Evolutionary conservation across 2,797 vertebrate species (phyloP), one percentile per base, ranked within the genome.

Genomic region (Epinephelus coioides): DNA sequence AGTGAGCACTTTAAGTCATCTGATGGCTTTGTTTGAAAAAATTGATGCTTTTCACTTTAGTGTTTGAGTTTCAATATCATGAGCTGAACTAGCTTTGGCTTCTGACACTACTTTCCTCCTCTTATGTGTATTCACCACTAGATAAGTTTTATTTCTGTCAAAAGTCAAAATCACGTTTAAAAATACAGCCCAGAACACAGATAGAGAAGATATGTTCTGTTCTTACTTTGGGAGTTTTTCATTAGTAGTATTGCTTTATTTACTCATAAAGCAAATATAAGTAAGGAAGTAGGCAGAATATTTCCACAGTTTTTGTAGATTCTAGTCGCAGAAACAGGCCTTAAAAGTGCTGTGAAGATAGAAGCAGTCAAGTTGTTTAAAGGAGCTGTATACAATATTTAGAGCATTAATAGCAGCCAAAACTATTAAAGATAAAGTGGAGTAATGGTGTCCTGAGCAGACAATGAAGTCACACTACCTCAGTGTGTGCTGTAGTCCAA

Each of bases 121-220:
- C 18, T 60, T 60, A 38, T 38, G 17, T 50, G 30, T 23, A 18
- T 60, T 40, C 30, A 50, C 30, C 27, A 50, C 19, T 38, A 63
- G 59, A 47, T 30, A n/a, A 51, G 34, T 59, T 78, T 47, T 27
- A 53, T 72, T n/a, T 72, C 8, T 78, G 11, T 66, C 27, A 77
- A 50, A 63, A 15, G 18, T 43, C 18, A 54, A 53, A 68, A 40
- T 43, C 2, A 38, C 5, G 2, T 62, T 55, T 15, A 23, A 47
- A 60, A 79, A 46, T 49, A 6, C 12, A 23, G 17, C 12, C 12
- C 51, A 34, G 13, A 61, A 50, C 11, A 51, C 9, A 51, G 14
- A 49, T 10, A 17, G 6, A 49, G 8, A 49, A 9, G 11, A 12
- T 18, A 21, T 40, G 17, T 49, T 12, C 10, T 9, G 0, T 25